Percentiles rank a stretch among this genome's conserved stretches.
Evolutionary conservation across 2,888 invertebrate species (phyloP).

Genomic region (Ophion obscuratus): DNA sequence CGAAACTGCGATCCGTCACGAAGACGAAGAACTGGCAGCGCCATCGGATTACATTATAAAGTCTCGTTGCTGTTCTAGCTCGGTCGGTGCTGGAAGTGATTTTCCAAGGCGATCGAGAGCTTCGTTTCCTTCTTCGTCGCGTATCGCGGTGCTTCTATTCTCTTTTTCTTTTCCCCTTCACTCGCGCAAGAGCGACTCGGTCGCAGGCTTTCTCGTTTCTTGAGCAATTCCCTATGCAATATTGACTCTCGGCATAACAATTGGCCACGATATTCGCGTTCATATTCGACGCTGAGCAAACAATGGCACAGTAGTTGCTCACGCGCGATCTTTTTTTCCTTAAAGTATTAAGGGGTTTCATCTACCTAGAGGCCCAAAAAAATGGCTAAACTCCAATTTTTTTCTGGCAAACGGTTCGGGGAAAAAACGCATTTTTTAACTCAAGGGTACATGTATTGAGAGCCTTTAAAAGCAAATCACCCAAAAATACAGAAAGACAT

Average conservation of each 20-base stretch:
- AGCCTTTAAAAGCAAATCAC: too few species aligned
- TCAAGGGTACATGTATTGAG: too few species aligned
- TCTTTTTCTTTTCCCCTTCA: constrained; percentile 20
- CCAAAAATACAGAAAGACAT: too few species aligned
- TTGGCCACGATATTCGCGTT: neutral
- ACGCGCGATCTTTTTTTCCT: neutral
- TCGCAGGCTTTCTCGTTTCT: constrained; percentile 34
- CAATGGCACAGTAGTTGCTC: neutral
- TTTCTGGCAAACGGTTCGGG: too few species aligned
- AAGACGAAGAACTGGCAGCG: constrained; percentile 29
- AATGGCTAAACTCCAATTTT: too few species aligned
- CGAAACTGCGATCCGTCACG: constrained; percentile 21
- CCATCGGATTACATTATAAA: constrained; percentile 9
- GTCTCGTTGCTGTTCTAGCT: constrained; percentile 35
- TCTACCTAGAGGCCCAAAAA: too few species aligned
- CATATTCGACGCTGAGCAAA: neutral
- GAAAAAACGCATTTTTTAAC: too few species aligned
- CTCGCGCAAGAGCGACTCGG: constrained; percentile 41
- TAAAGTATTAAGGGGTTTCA: neutral
- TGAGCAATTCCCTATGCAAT: constrained; percentile 41
- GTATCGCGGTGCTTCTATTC: neutral
- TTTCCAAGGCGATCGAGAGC: constrained; percentile 35
- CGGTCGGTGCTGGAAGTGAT: constrained; percentile 41
- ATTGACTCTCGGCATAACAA: neutral
- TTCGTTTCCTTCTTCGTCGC: constrained; percentile 15